Conservation (phyloP, 2,113 vertebrate genomes). For the Channa argus region DNA sequence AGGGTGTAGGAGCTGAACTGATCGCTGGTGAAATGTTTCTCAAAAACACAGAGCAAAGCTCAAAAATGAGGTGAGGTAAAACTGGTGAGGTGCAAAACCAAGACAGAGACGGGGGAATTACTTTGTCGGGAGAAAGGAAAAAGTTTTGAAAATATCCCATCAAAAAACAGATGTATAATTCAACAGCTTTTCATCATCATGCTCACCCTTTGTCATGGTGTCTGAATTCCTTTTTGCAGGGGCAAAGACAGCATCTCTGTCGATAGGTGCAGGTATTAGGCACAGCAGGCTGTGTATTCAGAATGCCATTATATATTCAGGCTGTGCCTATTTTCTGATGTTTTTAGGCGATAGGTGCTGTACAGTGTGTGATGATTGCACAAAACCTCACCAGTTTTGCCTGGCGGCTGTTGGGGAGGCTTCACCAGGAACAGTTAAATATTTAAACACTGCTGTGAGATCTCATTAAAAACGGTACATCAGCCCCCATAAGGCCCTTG, state of each 20-base stretch:
- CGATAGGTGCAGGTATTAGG: slow-evolving; percentile 61
- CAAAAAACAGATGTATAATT: slow-evolving; percentile 73
- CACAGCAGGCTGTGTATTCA: slow-evolving; percentile 61
- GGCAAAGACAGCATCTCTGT: slow-evolving; percentile 48
- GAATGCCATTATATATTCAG: slow-evolving; percentile 68
- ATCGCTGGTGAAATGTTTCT: slow-evolving; percentile 66
- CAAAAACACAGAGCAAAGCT: slow-evolving; percentile 48
- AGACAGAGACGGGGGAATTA: slow-evolving; percentile 37
- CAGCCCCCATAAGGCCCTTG: slow-evolving; percentile 72
- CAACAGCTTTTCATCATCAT: slow-evolving; percentile 62
- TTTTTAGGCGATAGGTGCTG: slow-evolving; percentile 66
- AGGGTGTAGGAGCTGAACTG: slow-evolving; percentile 62
- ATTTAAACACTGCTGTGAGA: slow-evolving; percentile 85
- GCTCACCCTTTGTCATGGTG: slow-evolving; percentile 61
- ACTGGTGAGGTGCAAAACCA: slow-evolving; percentile 3
- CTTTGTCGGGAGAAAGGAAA: slow-evolving; percentile 24
- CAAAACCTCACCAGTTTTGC: slow-evolving; percentile 74
- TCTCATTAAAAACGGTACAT: slow-evolving; percentile 84
- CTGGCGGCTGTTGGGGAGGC: slow-evolving; percentile 78
- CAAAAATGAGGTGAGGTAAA: slow-evolving; percentile 40
- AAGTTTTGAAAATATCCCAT: slow-evolving; percentile 62
- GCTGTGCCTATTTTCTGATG: slow-evolving; percentile 70
- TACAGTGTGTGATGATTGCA: slow-evolving; percentile 67
- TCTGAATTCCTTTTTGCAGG: slow-evolving; percentile 55
- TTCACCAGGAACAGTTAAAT: slow-evolving; percentile 85